Evolutionary conservation across 1,140 invertebrate species (phyloP), one percentile per base, ranked within the genome.

Genomic region (Muscidifurax raptorellus): DNA sequence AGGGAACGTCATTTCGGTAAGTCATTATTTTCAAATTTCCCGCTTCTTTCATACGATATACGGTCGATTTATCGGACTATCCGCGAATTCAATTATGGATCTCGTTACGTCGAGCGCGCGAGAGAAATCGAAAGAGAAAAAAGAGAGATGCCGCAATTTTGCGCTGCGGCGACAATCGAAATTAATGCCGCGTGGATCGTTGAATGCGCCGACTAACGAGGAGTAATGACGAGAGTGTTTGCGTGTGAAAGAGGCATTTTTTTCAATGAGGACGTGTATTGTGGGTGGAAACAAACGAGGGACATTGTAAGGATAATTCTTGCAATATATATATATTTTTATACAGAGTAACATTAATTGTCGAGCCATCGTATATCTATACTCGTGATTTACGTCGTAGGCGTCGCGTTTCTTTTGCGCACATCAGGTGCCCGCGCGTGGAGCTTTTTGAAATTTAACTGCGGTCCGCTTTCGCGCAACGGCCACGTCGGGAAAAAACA

Each of bases 1-100:
- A 0, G 93, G 92, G 84, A 90, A 95, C 90, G 92, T 94, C 80
- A 94, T 95, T 83, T 89, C 88, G 90, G 94, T 94, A 89, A 91
- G 90, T 88, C 36, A 30, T 69, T 15, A 47, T 28, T 52, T 36
- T 40, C 44, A 18, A 47, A 44, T 44, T 44, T 13, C 12, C 40
- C 40, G 9, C 40, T 18, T 1, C 6, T 66, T 66, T 3, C 64
- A 25, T n/a, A n/a, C n/a, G n/a, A n/a, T n/a, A n/a, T n/a, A n/a
- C n/a, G n/a, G n/a, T 4, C 64, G 64, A 18, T 22, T 18, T 13
- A 66, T 25, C 64, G 64, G 13, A 66, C 18, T 67, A 7, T 59
- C 47, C 7, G 12, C 47, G 75, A 77, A 59, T 77, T 66, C 76
- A 36, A 22, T 66, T 32, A 64, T 22, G 59, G 1, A 64, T 77